These are phyloP conservation scores for Apostichopus parvimensis DNA, from an alignment of 35 echinoderm and acorn worm species.

Conservation along the genomic window DNA sequence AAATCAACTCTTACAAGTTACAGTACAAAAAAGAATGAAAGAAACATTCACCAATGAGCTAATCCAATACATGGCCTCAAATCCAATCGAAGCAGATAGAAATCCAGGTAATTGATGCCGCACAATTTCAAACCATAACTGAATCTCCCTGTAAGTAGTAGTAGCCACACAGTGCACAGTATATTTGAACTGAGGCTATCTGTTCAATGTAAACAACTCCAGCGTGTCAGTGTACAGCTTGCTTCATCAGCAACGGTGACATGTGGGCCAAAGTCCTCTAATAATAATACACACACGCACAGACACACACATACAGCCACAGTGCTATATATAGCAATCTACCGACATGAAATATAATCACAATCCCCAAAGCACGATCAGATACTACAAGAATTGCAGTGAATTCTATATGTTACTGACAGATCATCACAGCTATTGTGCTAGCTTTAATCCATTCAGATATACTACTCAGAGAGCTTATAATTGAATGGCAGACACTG, in stretches of 20 bases:
- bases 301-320: not conserved
- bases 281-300: not conserved
- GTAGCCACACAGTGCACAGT: not conserved
- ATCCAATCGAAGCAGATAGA: not conserved
- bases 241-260: not conserved
- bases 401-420: not conserved
- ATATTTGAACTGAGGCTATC: not conserved
- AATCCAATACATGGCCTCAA: not conserved
- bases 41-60: not conserved
- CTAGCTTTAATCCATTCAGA: conserved; percentile 30
- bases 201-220: conserved; percentile 6
- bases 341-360: not conserved
- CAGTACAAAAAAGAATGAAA: not conserved
- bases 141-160: not conserved
- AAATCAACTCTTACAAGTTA: not conserved
- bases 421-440: conserved; percentile 13
- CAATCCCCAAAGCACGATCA: not conserved
- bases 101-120: not conserved
- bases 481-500: not conserved
- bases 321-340: not conserved
- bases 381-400: not conserved
- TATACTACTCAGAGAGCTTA: not conserved
- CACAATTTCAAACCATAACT: not conserved
- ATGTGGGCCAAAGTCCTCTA: conserved; percentile 36
- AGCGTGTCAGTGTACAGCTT: not conserved